These are phyloP conservation scores for Anarrhichthys ocellatus DNA, from an alignment of 2,113 vertebrate species.

Conservation along the genomic window DNA sequence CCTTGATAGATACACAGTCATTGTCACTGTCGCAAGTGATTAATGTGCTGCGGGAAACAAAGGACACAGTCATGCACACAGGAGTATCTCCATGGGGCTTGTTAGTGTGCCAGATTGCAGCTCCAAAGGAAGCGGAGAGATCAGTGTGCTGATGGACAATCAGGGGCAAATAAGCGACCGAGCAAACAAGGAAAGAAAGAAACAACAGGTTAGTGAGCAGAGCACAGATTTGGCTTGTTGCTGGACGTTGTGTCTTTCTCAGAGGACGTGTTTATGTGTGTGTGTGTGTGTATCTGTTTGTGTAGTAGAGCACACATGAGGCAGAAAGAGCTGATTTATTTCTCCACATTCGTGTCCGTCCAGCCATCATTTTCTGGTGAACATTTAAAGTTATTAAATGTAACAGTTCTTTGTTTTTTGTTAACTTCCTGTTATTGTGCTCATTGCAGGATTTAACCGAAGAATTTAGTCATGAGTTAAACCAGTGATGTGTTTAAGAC, in stretches of 20 bases:
- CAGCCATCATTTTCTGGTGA: conserved; percentile 2
- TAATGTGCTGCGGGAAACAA: not conserved
- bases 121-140: conserved; percentile 27
- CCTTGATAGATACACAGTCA: not conserved
- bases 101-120: conserved; percentile 27
- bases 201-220: not conserved
- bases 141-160: conserved; percentile 35
- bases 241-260: not conserved
- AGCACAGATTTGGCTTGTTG: not conserved
- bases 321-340: not conserved
- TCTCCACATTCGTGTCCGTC: not conserved
- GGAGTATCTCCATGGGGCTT: conserved; percentile 11
- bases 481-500: conserved; percentile 9
- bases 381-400: conserved; percentile 16
- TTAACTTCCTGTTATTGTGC: conserved; percentile 27
- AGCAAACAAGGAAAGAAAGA: not conserved
- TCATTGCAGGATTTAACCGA: conserved; percentile 21
- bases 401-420: conserved; percentile 14
- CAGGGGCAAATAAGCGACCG: conserved; percentile 17
- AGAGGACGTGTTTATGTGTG: not conserved
- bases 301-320: conserved; percentile 6
- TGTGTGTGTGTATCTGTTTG: conserved; percentile 7
- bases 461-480: not conserved
- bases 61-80: conserved; percentile 7
- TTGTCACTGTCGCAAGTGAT: conserved; percentile 6